Conservation (phyloP, 2,113 vertebrate species). For the Heptranchias perlo region DNA sequence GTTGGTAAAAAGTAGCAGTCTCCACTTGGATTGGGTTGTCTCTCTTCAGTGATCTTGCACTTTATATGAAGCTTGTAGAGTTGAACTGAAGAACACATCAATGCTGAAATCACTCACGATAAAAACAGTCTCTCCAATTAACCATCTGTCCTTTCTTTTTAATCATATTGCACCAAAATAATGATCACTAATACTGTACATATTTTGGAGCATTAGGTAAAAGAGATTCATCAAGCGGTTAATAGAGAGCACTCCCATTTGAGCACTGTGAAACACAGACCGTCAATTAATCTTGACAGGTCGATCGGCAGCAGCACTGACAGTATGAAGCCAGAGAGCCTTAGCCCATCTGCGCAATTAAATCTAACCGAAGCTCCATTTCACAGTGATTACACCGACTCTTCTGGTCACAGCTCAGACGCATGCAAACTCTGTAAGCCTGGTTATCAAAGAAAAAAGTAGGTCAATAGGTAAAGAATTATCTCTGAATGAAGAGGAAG, state of each 20-base stretch:
- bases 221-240: neutral
- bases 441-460: constrained; percentile 7
- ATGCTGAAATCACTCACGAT: neutral
- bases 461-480: neutral
- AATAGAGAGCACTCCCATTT: constrained; percentile 18
- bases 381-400: constrained; percentile 26
- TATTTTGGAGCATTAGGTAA: constrained; percentile 21
- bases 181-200: neutral
- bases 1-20: neutral
- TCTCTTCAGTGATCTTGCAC: neutral
- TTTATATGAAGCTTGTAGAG: neutral
- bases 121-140: neutral
- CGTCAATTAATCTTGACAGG: constrained; percentile 29
- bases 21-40: neutral
- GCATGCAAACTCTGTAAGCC: neutral
- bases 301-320: neutral
- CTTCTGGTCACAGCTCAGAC: constrained; percentile 14
- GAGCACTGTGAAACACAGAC: constrained; percentile 4
- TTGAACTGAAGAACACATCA: neutral
- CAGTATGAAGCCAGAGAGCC: constrained; percentile 3
- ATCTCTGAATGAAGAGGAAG: neutral
- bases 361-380: constrained; percentile 8
- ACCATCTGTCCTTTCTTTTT: neutral
- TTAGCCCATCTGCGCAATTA: constrained; percentile 19
- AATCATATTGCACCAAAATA: neutral